phyloP scores from a whole-genome alignment of 2,113 vertebrate species.

The Hipposideros armiger region DNA sequence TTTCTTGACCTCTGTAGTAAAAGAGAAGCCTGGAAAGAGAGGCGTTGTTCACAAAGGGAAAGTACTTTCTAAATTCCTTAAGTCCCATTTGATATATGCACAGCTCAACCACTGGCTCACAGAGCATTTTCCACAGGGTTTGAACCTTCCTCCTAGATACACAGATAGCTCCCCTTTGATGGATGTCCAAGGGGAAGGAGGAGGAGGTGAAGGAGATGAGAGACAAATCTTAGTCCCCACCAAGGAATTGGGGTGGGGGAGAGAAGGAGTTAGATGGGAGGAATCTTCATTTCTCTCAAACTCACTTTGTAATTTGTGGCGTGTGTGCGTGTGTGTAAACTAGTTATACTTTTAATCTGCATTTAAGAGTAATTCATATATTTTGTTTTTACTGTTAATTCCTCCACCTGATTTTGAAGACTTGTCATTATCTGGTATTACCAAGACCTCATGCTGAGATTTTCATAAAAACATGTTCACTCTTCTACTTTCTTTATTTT shows the following conservation, averaged over 20 bases:
- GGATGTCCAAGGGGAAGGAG: not conserved
- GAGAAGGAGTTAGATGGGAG: not conserved
- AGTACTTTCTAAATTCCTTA: not conserved
- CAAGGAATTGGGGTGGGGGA: not conserved
- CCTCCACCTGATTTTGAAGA: not conserved
- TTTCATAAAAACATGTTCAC: not conserved
- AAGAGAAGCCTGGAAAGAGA: not conserved
- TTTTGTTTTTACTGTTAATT: not conserved
- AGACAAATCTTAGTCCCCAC: not conserved
- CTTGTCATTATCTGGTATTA: not conserved
- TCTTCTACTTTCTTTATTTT: no score
- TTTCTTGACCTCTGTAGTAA: not conserved
- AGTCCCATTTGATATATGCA: not conserved
- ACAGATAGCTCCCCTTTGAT: not conserved
- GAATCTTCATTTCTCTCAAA: not conserved
- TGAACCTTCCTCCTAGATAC: not conserved
- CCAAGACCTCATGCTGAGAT: not conserved
- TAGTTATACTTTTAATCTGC: not conserved
- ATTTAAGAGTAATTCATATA: not conserved
- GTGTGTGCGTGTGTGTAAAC: no score
- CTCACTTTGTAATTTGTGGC: not conserved
- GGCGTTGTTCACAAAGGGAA: fast-evolving
- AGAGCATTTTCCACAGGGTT: not conserved
- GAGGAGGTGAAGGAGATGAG: not conserved
- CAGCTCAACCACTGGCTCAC: not conserved